Evolutionary conservation across 2,113 vertebrate genomes (phyloP).

Genomic region (Oenanthe oenanthe): DNA sequence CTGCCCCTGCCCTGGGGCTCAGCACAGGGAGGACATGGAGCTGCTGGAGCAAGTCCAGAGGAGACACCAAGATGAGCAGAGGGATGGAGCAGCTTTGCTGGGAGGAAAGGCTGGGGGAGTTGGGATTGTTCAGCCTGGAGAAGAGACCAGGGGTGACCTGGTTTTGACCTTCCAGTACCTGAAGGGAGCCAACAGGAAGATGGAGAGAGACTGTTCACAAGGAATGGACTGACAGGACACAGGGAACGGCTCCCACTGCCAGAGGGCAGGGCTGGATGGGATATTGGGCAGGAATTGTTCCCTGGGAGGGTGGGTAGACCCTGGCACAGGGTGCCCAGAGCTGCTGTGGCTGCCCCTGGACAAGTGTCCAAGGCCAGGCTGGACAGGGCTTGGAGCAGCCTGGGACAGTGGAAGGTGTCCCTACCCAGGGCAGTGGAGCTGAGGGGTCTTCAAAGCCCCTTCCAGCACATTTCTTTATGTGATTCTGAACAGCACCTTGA

Average conservation of each 20-base stretch:
- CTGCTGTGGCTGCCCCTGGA: not conserved
- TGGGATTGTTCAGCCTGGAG: not conserved
- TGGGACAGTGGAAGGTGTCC: not conserved
- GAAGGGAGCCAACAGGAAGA: not conserved
- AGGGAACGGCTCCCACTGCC: not conserved
- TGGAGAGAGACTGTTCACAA: not conserved
- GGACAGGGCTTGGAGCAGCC: not conserved
- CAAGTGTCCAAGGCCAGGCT: not conserved
- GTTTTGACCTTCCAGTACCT: not conserved
- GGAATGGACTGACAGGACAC: not conserved
- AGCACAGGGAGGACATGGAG: not conserved
- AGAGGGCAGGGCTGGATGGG: not conserved
- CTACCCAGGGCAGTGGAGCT: not conserved
- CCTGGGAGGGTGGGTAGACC: not conserved
- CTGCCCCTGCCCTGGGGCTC: not conserved
- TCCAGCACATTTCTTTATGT: not conserved
- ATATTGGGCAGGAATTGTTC: accelerated
- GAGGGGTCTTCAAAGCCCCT: not conserved
- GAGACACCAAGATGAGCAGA: not conserved
- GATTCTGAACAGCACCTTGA: not conserved
- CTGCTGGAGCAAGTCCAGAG: not conserved
- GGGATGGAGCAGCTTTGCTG: not conserved
- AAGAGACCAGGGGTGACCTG: not conserved
- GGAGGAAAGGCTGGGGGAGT: not conserved
- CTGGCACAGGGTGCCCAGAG: not conserved